Conservation (phyloP, 2,888 invertebrate species). For the Lasioglossum malachurum region DNA sequence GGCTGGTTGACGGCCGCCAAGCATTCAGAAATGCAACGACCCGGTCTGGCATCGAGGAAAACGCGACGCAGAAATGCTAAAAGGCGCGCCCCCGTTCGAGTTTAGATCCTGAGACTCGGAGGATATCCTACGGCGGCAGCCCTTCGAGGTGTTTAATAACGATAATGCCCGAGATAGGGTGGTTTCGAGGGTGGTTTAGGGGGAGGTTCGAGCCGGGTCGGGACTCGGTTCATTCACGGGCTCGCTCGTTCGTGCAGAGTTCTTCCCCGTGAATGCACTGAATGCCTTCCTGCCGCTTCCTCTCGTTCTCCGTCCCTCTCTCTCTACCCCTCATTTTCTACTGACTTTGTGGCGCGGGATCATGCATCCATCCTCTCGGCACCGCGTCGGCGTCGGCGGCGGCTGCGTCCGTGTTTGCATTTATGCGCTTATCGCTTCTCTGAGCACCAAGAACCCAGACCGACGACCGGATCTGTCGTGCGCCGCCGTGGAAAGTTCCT, state of each 20-base stretch:
- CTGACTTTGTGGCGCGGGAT: conserved; percentile 48
- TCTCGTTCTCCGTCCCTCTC: conserved; percentile 38
- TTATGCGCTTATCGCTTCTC: conserved; percentile 65
- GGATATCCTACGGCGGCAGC: conserved; percentile 63
- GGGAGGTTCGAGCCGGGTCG: conserved; percentile 72
- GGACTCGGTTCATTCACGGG: conserved; percentile 81
- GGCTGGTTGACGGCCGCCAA: not conserved
- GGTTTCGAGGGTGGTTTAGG: conserved; percentile 70
- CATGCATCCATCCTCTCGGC: conserved; percentile 52
- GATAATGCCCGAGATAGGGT: conserved; percentile 83
- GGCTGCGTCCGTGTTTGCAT: conserved; percentile 55
- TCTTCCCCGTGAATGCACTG: conserved; percentile 83
- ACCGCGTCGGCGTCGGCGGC: not conserved
- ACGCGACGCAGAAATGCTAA: conserved; percentile 7
- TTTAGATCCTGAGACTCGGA: conserved; percentile 52
- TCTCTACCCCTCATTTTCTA: conserved; percentile 44
- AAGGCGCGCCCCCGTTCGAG: conserved; percentile 26
- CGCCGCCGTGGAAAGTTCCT: conserved; percentile 24
- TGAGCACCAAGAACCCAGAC: conserved; percentile 51
- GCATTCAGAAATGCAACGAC: not conserved
- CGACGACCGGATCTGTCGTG: conserved; percentile 57
- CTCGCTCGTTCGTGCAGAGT: conserved; percentile 79
- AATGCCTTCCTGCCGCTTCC: conserved; percentile 76
- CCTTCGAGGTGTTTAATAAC: conserved; percentile 83
- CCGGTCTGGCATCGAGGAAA: conserved; percentile 1